Percentiles rank a stretch among this genome's conserved stretches.
phyloP scores from a whole-genome alignment of 2,888 invertebrate genomes.

The Tortrix viridana region DNA sequence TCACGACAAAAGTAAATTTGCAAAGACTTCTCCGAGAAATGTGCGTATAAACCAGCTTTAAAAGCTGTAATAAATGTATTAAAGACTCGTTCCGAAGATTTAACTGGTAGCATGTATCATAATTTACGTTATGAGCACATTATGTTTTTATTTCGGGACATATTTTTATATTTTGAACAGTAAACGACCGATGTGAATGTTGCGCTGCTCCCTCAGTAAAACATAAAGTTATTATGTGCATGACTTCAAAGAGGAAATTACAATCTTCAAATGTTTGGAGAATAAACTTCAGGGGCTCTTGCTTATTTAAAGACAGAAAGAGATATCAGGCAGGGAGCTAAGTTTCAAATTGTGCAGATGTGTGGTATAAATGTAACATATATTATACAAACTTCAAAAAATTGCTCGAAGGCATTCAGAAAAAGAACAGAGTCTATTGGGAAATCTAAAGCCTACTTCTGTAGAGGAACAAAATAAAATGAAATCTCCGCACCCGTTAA shows the following conservation, averaged over 20 bases:
- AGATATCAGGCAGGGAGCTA: too few species aligned
- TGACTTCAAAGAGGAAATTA: background rate
- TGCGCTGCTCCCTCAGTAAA: background rate
- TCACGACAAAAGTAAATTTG: background rate
- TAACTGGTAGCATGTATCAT: conserved; percentile 7
- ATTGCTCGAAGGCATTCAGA: too few species aligned
- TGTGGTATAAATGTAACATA: too few species aligned
- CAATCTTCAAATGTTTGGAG: too few species aligned
- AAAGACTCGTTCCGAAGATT: conserved; percentile 5
- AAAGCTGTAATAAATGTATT: conserved; percentile 17
- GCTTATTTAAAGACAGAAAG: too few species aligned
- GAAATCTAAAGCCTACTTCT: too few species aligned
- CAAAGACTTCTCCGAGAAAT: conserved; percentile 8
- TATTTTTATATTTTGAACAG: conserved; percentile 3
- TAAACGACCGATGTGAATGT: background rate
- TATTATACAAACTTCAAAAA: too few species aligned
- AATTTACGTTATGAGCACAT: conserved; percentile 9
- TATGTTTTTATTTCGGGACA: conserved; percentile 3
- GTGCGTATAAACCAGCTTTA: conserved; percentile 16
- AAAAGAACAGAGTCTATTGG: too few species aligned
- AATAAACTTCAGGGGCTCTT: too few species aligned
- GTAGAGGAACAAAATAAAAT: too few species aligned
- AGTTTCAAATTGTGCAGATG: too few species aligned
- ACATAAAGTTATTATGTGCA: background rate
- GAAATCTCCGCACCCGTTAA: too few species aligned